Conservation (phyloP, 2,888 invertebrate species). For the Eilema sororculum region DNA sequence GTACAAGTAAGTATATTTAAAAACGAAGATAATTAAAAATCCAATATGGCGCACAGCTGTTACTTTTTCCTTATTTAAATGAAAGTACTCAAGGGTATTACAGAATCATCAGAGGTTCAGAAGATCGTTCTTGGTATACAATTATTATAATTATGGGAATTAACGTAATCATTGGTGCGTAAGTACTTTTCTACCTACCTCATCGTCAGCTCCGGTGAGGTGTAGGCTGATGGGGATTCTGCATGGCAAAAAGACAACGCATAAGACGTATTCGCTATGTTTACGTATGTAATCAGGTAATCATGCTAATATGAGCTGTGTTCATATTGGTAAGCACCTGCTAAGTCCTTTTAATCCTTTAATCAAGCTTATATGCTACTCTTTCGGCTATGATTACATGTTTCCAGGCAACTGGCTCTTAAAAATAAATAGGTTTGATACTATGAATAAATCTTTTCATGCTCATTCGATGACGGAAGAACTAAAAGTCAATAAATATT, state of each 20-base stretch:
- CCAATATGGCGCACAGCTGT: constrained; percentile 2
- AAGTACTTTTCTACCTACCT: too few relatives aligned
- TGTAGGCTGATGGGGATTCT: too few relatives aligned
- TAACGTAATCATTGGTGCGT: not conserved
- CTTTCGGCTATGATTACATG: not conserved
- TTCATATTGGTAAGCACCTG: not conserved
- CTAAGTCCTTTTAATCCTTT: not conserved
- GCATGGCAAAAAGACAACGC: not conserved
- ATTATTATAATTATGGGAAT: not conserved
- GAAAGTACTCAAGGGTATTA: not conserved
- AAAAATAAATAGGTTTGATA: too few relatives aligned
- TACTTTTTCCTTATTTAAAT: not conserved
- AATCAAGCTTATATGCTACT: not conserved
- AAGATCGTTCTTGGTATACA: not conserved
- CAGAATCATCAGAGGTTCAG: not conserved
- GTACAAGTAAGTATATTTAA: not conserved
- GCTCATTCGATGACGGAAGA: not conserved
- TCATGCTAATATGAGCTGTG: not conserved
- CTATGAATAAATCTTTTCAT: not conserved
- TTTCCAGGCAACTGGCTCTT: not conserved
- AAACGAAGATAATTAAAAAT: not conserved
- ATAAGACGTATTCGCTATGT: not conserved
- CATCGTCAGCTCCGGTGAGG: too few relatives aligned
- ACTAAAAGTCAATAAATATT: not conserved
- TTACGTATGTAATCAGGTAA: not conserved